Evolutionary conservation across 2,113 vertebrate genomes (phyloP).

Genomic region (Nibea albiflora): DNA sequence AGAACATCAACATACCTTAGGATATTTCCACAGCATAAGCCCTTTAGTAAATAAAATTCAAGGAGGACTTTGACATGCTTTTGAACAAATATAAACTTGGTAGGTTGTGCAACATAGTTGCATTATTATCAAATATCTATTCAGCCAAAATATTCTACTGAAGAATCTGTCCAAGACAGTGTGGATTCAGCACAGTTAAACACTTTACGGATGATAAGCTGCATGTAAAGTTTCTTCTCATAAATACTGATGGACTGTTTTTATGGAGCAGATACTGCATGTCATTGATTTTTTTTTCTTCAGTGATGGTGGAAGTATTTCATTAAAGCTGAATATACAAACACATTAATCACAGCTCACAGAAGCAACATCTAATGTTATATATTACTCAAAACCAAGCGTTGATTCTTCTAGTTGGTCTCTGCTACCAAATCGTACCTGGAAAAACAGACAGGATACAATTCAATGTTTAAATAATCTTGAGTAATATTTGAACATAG

Average conservation of each 20-base stretch:
- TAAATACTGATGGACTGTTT: constrained; percentile 61
- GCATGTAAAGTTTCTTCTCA: constrained; percentile 53
- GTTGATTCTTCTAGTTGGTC: constrained; percentile 71
- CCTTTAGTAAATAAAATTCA: constrained; percentile 60
- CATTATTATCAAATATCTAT: constrained; percentile 71
- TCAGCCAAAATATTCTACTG: constrained; percentile 65
- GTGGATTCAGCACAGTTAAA: constrained; percentile 48
- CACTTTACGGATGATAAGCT: constrained; percentile 57
- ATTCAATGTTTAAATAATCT: neutral
- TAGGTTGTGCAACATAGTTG: constrained; percentile 72
- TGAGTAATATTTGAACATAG: neutral
- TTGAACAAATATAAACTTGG: constrained; percentile 57
- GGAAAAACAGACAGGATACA: constrained; percentile 38
- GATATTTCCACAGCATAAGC: constrained; percentile 51
- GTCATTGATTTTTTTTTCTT: constrained; percentile 46
- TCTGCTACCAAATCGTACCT: constrained; percentile 85
- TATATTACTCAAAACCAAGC: constrained; percentile 38
- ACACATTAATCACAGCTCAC: constrained; percentile 66
- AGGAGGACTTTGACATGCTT: constrained; percentile 62
- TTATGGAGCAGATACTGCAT: constrained; percentile 29
- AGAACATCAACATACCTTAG: constrained; percentile 32
- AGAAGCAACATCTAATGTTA: constrained; percentile 65
- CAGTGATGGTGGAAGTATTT: constrained; percentile 53
- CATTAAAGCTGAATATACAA: constrained; percentile 73
- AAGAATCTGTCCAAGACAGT: constrained; percentile 56